Evolutionary conservation across 2,797 vertebrate genomes (phyloP).

Genomic region (Enteromius paludinosus): DNA sequence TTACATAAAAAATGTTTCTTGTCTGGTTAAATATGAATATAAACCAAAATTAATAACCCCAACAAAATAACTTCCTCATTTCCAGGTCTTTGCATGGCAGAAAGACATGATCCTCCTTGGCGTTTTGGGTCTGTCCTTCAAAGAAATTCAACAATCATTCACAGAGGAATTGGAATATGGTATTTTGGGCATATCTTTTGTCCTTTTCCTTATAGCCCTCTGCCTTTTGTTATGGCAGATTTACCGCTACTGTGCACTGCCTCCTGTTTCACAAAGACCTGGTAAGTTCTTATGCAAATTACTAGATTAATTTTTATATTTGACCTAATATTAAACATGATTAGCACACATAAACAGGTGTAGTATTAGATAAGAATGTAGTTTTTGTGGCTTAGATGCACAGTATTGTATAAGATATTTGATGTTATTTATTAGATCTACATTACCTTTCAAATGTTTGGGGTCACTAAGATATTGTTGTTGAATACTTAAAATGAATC

Average conservation of each 20-base stretch:
- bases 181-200: slow-evolving; percentile 73
- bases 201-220: slow-evolving; percentile 74
- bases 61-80: slow-evolving; percentile 4
- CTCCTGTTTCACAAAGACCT: slow-evolving; percentile 32
- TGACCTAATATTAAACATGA: not conserved
- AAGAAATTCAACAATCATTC: slow-evolving; percentile 67
- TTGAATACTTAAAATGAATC: not conserved
- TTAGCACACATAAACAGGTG: not conserved
- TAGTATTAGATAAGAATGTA: not conserved
- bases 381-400: not conserved
- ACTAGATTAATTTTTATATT: not conserved
- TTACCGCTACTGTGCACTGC: slow-evolving; percentile 68
- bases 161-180: slow-evolving; percentile 73
- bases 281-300: slow-evolving; percentile 34
- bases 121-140: slow-evolving; percentile 24
- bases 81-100: slow-evolving; percentile 42
- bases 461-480: not conserved
- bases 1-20: not conserved
- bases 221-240: slow-evolving; percentile 78
- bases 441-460: not conserved
- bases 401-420: not conserved
- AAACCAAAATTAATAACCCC: slow-evolving; percentile 10
- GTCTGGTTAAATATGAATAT: not conserved
- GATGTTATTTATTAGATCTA: not conserved
- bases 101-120: slow-evolving; percentile 53